Conservation (phyloP, 92 coral and sea anemone species). For the Parazoanthus darwini region DNA sequence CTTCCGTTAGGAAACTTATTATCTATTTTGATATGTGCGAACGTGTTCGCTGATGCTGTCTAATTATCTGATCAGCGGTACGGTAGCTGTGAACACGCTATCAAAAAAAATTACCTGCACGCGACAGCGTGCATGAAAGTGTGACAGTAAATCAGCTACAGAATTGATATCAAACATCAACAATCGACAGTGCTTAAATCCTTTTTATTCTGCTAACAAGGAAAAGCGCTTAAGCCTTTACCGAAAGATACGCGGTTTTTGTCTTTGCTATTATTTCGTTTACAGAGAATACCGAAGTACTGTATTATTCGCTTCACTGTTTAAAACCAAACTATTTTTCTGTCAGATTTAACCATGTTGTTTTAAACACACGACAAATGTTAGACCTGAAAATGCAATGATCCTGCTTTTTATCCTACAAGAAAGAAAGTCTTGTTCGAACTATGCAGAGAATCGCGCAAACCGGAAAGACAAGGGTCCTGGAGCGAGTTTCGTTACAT, state of each 20-base stretch:
- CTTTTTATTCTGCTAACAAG: neutral
- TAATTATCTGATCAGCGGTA: neutral
- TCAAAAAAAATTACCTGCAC: neutral
- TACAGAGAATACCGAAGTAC: neutral
- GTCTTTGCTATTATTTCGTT: too few relatives aligned
- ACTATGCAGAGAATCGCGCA: neutral
- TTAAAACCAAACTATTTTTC: neutral
- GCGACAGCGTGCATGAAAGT: neutral
- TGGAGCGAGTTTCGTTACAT: too few relatives aligned
- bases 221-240: neutral
- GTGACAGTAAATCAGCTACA: neutral
- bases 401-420: neutral
- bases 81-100: neutral
- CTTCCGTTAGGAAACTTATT: neutral
- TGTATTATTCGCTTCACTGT: neutral
- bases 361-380: neutral
- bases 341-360: neutral
- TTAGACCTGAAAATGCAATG: neutral
- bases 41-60: neutral
- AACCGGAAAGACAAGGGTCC: neutral
- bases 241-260: neutral
- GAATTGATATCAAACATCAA: too few relatives aligned
- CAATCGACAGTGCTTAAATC: neutral
- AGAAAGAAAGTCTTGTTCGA: neutral
- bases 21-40: neutral